phyloP scores from a whole-genome alignment of 2,888 invertebrate genomes.

The Drosophila percnosoma region DNA sequence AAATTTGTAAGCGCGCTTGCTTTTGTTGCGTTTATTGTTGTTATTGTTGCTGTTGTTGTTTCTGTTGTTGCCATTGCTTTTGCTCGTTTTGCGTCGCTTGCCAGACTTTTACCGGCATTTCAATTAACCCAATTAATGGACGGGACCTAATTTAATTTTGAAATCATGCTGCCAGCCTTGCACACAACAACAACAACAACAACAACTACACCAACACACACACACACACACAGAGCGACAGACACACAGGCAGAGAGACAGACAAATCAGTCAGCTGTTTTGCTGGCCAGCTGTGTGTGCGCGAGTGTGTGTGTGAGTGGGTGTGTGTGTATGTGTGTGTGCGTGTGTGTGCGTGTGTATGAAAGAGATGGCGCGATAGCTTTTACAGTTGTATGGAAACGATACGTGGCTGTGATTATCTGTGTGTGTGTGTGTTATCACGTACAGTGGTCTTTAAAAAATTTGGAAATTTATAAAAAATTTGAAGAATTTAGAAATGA shows the following conservation, averaged over 20 bases:
- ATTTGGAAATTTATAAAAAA: not conserved
- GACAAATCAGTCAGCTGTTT: constrained; percentile 73
- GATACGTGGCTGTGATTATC: constrained; percentile 17
- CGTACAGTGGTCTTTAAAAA: constrained; percentile 6
- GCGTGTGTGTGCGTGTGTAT: constrained; percentile 29
- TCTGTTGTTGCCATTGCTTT: not conserved
- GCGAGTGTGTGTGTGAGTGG: constrained; percentile 21
- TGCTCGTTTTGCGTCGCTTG: constrained; percentile 18
- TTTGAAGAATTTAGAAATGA: not conserved
- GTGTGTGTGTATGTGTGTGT: constrained; percentile 22
- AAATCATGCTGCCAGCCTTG: constrained; percentile 67
- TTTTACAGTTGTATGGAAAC: constrained; percentile 41
- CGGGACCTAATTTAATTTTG: constrained; percentile 83
- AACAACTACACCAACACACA: constrained; percentile 22
- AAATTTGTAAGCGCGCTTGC: constrained; percentile 63
- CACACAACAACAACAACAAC: constrained; percentile 41
- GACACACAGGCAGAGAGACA: constrained; percentile 31
- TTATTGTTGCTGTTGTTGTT: not conserved
- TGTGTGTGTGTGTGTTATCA: constrained; percentile 10
- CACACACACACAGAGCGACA: constrained; percentile 21
- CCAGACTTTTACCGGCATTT: constrained; percentile 81
- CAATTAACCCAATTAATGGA: constrained; percentile 84
- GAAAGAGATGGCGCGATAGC: constrained; percentile 68
- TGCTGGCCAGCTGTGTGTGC: constrained; percentile 62
- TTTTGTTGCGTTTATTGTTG: not conserved